These are phyloP conservation scores for Apostichopus californicus DNA, from an alignment of 35 echinoderm and acorn worm species.

Conservation along the genomic window DNA sequence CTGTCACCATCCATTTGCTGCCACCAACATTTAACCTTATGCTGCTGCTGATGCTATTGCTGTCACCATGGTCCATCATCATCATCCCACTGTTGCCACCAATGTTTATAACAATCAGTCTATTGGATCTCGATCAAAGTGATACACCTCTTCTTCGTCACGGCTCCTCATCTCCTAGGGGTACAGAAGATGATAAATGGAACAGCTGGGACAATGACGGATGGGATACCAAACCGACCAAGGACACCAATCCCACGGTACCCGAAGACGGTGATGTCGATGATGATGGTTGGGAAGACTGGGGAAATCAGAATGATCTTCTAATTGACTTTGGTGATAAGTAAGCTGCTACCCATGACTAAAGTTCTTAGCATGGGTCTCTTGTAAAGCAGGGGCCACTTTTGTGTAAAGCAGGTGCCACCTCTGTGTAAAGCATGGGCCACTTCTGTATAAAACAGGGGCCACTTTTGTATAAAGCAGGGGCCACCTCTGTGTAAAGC, in stretches of 20 bases:
- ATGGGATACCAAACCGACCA: slow-evolving; percentile 43
- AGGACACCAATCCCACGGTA: slow-evolving; percentile 10
- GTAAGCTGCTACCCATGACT: slow-evolving; percentile 39
- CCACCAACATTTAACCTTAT: slow-evolving; percentile 6
- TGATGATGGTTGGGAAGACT: slow-evolving; percentile 79
- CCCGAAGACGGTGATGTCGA: slow-evolving; percentile 1
- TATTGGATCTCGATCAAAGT: slow-evolving; percentile 88
- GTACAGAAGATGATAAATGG: slow-evolving; percentile 74
- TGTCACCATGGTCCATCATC: slow-evolving; percentile 1
- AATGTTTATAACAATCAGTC: slow-evolving; percentile 42
- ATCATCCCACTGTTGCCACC: slow-evolving; percentile 42
- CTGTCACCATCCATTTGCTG: slow-evolving; percentile 3
- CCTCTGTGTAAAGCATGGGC: too few species aligned
- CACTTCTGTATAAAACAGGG: too few species aligned
- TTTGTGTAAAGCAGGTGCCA: too few species aligned
- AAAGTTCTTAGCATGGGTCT: too few species aligned
- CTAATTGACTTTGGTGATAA: slow-evolving; percentile 83
- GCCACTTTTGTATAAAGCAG: too few species aligned
- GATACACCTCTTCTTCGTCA: slow-evolving; percentile 95
- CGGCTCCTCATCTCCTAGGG: slow-evolving; percentile 74
- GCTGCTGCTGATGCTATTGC: not conserved
- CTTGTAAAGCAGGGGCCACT: too few species aligned
- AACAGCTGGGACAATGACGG: slow-evolving; percentile 68
- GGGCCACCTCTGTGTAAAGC: too few species aligned
- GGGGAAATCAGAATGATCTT: slow-evolving; percentile 66